A percentile compares a stretch with the other conserved stretches of the same genome.
Conservation (phyloP, 2,888 invertebrate genomes). For the Drosophila kokeensis region DNA sequence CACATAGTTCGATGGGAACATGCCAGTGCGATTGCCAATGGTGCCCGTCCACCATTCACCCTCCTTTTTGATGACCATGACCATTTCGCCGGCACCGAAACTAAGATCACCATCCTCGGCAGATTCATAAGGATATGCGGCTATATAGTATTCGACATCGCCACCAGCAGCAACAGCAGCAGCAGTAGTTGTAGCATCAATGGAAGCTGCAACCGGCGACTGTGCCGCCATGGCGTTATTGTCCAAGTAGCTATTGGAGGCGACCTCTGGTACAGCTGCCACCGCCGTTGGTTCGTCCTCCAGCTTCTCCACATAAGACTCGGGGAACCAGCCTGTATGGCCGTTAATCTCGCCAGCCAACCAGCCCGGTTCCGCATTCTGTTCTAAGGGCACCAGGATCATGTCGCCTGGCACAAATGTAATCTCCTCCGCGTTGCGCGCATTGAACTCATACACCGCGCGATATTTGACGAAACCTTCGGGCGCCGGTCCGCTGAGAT, state of each 20-base stretch:
- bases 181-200: conserved; percentile 16
- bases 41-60: conserved; percentile 99
- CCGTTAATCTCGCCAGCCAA: conserved; percentile 96
- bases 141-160: conserved; percentile 91
- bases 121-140: conserved; percentile 95
- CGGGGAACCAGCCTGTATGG: conserved; percentile 98
- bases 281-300: conserved; percentile 80
- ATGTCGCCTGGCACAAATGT: conserved; percentile 97
- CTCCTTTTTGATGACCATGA: conserved; percentile 94
- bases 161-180: conserved; percentile 80
- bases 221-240: conserved; percentile 73
- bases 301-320: conserved; percentile 95
- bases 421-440: conserved; percentile 96
- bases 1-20: conserved; percentile 99
- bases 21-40: conserved; percentile 92
- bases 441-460: conserved; percentile 97
- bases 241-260: conserved; percentile 76
- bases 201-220: conserved; percentile 25
- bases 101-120: conserved; percentile 95
- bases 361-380: conserved; percentile 99
- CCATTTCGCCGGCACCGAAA: conserved; percentile 94
- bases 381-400: conserved; percentile 90
- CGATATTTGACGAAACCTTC: conserved; percentile 90
- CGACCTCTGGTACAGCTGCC: conserved; percentile 33
- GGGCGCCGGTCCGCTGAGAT: conserved; percentile 83